Evolutionary conservation across 2,113 vertebrate species (phyloP).

Genomic region (Heterochromis multidens): DNA sequence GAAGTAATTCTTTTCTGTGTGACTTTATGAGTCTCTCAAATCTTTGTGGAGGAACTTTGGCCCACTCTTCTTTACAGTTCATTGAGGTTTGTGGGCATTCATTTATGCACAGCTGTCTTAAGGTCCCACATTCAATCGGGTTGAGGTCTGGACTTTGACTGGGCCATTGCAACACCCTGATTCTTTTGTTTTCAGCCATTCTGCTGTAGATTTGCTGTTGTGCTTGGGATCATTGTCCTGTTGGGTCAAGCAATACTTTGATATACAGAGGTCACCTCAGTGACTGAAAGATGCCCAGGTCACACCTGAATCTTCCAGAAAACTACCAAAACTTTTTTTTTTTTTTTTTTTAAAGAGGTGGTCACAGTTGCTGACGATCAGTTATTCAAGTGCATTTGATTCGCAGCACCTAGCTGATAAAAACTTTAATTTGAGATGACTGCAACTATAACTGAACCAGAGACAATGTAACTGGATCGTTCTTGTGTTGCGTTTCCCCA

Average conservation of each 20-base stretch:
- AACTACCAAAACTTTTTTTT: neutral
- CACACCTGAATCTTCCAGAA: neutral
- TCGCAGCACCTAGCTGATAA: too few species aligned
- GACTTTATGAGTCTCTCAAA: neutral
- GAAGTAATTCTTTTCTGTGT: neutral
- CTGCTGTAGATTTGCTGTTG: neutral
- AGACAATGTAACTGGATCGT: too few species aligned
- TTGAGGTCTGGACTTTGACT: neutral
- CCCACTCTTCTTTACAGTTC: neutral
- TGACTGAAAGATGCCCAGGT: accelerated
- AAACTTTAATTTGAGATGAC: neutral
- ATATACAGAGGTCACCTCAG: neutral
- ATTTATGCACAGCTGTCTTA: neutral
- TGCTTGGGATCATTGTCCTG: neutral
- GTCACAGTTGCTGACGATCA: too few species aligned
- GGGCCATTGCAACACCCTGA: neutral
- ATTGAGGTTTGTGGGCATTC: neutral
- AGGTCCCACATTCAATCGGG: neutral
- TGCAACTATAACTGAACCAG: too few species aligned
- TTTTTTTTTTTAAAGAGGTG: neutral
- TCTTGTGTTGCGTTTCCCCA: neutral
- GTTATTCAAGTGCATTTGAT: too few species aligned
- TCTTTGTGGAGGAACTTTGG: neutral
- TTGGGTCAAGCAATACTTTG: neutral
- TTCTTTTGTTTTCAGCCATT: neutral